Conservation (phyloP, 2,888 invertebrate genomes). For the Hypercompe scribonia region DNA sequence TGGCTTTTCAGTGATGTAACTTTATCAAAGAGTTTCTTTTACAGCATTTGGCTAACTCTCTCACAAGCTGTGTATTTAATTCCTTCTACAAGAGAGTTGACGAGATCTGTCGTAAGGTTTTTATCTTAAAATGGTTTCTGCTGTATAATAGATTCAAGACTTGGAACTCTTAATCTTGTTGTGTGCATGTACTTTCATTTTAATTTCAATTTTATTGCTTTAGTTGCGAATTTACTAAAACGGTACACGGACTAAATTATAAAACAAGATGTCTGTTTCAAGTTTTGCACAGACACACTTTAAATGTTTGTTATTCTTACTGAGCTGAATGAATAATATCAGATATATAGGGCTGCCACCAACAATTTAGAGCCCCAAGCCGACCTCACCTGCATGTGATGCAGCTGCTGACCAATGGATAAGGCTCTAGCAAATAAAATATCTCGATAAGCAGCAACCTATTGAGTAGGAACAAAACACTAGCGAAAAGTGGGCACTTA, state of each 20-base stretch:
- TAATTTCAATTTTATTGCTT: constrained; percentile 31
- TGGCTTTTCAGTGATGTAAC: not conserved
- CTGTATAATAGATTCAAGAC: constrained; percentile 48
- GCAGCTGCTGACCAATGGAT: too few relatives aligned
- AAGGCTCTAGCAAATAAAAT: too few relatives aligned
- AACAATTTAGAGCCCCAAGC: too few relatives aligned
- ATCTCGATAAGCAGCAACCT: too few relatives aligned
- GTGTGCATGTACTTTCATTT: constrained; percentile 33
- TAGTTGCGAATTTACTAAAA: constrained; percentile 24
- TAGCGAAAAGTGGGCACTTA: too few relatives aligned
- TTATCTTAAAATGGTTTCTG: constrained; percentile 42
- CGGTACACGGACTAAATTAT: not conserved
- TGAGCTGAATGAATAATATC: too few relatives aligned
- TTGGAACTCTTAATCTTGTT: constrained; percentile 41
- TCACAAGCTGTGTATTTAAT: constrained; percentile 33
- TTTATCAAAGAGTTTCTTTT: not conserved
- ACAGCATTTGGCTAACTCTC: not conserved
- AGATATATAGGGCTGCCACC: too few relatives aligned
- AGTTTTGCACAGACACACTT: not conserved
- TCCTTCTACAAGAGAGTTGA: constrained; percentile 45
- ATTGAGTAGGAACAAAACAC: too few relatives aligned
- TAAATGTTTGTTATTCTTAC: too few relatives aligned
- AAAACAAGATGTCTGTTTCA: not conserved
- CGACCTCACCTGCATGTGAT: too few relatives aligned
- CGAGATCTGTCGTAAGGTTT: constrained; percentile 38